These are phyloP conservation scores for Stomatorhinus walkeri DNA, from an alignment of 2,797 vertebrate genomes.

Conservation along the genomic window DNA sequence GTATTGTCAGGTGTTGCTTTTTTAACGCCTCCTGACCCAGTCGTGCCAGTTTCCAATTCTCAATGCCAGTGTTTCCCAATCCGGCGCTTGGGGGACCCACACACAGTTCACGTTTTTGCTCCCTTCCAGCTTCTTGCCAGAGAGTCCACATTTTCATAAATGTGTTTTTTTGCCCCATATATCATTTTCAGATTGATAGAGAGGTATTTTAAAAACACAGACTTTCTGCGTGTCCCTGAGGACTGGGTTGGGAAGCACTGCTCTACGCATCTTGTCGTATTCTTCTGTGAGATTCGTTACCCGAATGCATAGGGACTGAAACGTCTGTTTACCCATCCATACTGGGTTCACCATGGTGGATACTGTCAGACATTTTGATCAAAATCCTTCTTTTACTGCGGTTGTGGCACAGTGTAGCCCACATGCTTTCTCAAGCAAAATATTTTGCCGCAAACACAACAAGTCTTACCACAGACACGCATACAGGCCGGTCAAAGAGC, in stretches of 20 bases:
- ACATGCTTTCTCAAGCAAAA: not conserved
- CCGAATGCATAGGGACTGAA: not conserved
- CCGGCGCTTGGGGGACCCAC: not conserved
- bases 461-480: not conserved
- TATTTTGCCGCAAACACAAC: not conserved
- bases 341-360: not conserved
- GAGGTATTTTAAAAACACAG: conserved; percentile 24
- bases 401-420: not conserved
- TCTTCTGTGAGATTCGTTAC: not conserved
- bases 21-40: not conserved
- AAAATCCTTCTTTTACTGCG: not conserved
- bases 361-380: not conserved
- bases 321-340: not conserved
- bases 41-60: not conserved
- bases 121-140: not conserved
- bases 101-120: not conserved
- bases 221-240: not conserved
- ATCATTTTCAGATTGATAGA: conserved; percentile 53
- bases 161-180: conserved; percentile 39
- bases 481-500: not conserved
- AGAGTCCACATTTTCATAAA: conserved; percentile 19
- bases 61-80: not conserved
- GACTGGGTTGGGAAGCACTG: not conserved
- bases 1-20: not conserved
- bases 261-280: not conserved